Evolutionary conservation across 2,113 vertebrate species (phyloP), one percentile per base, ranked within the genome.

Genomic region (Corythornis cristatus): DNA sequence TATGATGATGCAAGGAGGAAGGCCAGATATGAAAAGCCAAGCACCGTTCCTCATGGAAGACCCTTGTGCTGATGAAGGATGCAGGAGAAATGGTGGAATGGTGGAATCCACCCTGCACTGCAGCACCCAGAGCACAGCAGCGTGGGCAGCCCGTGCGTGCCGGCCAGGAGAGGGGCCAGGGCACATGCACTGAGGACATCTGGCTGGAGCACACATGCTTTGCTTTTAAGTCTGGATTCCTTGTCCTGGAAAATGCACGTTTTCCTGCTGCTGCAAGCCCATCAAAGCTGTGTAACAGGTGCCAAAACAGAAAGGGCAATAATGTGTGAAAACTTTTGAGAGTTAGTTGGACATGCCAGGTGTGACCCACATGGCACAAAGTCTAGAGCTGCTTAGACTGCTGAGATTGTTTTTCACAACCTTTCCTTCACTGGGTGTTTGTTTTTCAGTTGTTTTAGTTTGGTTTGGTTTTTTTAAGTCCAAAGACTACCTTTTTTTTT

Each of bases 71-170:
- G 53, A 50, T 1, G 8, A 60, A 89, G 86, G 57, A 75, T 61
- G 42, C 60, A 65, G 88, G 85, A 18, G 2, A 58, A 26, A 0
- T 2, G 51, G 17, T 48, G 58, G 43, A 31, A 9, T 0, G 0
- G 35, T 7, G 76, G 62, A 5, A 4, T 5, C 19, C 2, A 8
- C 31, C 19, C 53, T 22, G n/a, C 11, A 1, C 20, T 5, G 65
- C n/a, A 13, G 51, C 78, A 35, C 0, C 3, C 31, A 12, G 15
- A 58, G 62, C 31, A 8, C 45, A 48, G 5, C 20, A 46, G 42
- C 11, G 64, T 9, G 2, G 26, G 20, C 53, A 28, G 23, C 23
- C 33, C 5, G 40, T 3, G 46, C 0, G 6, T 43, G 28, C 65
- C 16, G 6, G n/a, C n/a, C 14, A 4, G n/a, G 48, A 5, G 12